These are phyloP conservation scores for Threskiornis aethiopicus DNA, from an alignment of 2,797 vertebrate genomes.

Conservation along the genomic window DNA sequence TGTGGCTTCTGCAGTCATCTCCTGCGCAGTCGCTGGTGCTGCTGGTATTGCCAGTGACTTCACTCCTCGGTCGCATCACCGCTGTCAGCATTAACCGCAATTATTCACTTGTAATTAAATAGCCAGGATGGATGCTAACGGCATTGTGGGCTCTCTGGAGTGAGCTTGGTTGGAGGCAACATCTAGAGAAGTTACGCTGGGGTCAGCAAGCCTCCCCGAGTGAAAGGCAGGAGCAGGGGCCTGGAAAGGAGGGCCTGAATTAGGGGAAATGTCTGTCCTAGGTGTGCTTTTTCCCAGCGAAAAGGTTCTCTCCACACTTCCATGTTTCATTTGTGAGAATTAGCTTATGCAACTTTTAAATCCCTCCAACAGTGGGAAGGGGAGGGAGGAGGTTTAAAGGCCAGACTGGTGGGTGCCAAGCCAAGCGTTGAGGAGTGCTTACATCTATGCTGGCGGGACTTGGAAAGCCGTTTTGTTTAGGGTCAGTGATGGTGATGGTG, in stretches of 20 bases:
- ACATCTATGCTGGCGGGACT: rapidly evolving
- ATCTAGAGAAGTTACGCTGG: neutral
- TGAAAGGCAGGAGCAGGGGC: neutral
- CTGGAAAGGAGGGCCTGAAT: neutral
- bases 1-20: neutral
- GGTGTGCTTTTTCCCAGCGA: neutral
- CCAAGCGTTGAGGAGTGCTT: neutral
- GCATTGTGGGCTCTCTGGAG: neutral
- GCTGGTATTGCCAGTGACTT: neutral
- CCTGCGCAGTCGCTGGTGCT: neutral
- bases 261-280: neutral
- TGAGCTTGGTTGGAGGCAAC: neutral
- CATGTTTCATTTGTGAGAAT: neutral
- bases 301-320: neutral
- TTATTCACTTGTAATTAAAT: neutral
- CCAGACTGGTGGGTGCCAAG: neutral
- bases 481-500: neutral
- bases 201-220: neutral
- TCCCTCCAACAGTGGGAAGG: neutral
- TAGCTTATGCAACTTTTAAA: neutral
- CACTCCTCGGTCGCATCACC: neutral
- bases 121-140: neutral
- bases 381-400: neutral
- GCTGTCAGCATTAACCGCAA: neutral
- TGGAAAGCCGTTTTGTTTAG: neutral